Percentiles rank a stretch among this genome's conserved stretches.
These are phyloP conservation scores for Arctia plantaginis DNA, from an alignment of 2,888 invertebrate genomes.

Conservation along the genomic window DNA sequence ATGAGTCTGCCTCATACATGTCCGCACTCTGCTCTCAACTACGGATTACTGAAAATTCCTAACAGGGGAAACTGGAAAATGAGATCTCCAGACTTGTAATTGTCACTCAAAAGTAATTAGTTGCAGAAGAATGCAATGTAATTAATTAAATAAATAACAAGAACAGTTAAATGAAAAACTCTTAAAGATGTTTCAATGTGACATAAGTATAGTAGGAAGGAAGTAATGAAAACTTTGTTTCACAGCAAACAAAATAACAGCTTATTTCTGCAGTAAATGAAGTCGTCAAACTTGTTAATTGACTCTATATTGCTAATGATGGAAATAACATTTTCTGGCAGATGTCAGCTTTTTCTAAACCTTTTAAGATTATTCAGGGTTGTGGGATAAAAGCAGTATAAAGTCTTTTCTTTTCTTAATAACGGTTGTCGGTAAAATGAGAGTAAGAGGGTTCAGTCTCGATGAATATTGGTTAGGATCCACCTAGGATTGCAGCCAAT, in stretches of 20 bases:
- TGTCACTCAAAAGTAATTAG: background rate
- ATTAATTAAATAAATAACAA: no score
- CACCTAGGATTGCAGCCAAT: background rate
- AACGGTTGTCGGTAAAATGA: background rate
- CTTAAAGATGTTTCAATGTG: background rate
- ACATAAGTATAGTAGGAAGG: background rate
- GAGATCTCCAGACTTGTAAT: background rate
- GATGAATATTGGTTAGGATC: background rate
- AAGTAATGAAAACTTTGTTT: background rate
- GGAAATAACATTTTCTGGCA: background rate
- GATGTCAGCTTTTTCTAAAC: background rate
- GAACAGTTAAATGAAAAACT: background rate
- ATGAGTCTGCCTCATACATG: background rate
- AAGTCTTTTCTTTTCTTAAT: background rate
- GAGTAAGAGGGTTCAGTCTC: background rate
- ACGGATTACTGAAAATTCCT: background rate
- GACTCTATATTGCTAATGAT: background rate
- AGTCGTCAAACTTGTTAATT: background rate
- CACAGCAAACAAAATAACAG: background rate
- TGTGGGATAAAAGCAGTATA: background rate
- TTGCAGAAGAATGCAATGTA: background rate
- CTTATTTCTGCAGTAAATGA: background rate
- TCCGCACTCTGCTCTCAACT: background rate
- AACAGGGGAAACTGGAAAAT: background rate
- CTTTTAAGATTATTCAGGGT: background rate